Percentiles rank a stretch among this genome's conserved stretches.
These are phyloP conservation scores for Pithys albifrons DNA, from an alignment of 2,113 vertebrate genomes.

Conservation along the genomic window DNA sequence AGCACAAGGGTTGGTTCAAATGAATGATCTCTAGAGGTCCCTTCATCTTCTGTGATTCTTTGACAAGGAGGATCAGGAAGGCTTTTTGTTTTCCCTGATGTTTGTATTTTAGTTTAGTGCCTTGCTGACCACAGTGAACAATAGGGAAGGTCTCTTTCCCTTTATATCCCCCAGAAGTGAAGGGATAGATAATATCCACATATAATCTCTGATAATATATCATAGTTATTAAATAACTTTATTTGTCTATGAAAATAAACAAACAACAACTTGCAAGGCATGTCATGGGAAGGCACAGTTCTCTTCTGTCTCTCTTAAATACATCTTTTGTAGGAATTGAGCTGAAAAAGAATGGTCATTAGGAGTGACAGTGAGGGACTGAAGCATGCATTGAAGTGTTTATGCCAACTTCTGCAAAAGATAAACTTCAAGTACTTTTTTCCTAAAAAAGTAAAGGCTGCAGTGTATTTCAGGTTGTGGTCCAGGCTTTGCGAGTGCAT, in stretches of 20 bases:
- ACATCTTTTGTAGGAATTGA: not conserved
- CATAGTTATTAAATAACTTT: not conserved
- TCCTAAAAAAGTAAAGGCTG: not conserved
- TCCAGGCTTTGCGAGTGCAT: not conserved
- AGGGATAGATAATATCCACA: not conserved
- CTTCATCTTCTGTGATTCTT: not conserved
- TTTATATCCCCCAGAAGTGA: not conserved
- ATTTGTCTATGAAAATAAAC: not conserved
- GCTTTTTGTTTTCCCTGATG: not conserved
- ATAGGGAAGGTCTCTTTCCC: not conserved
- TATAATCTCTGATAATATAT: not conserved
- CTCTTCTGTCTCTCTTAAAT: not conserved
- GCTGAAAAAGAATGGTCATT: not conserved
- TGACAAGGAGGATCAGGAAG: not conserved
- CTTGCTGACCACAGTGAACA: not conserved
- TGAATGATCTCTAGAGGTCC: not conserved
- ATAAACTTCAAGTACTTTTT: not conserved
- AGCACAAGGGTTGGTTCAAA: not conserved
- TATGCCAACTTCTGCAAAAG: not conserved
- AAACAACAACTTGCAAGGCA: not conserved
- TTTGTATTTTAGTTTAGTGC: not conserved
- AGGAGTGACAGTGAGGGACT: not conserved
- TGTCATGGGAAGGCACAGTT: not conserved
- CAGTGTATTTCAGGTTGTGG: not conserved
- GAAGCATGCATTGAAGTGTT: not conserved